phyloP scores from a whole-genome alignment of 2,888 invertebrate genomes.

The Archaeoteleia sp. region DNA sequence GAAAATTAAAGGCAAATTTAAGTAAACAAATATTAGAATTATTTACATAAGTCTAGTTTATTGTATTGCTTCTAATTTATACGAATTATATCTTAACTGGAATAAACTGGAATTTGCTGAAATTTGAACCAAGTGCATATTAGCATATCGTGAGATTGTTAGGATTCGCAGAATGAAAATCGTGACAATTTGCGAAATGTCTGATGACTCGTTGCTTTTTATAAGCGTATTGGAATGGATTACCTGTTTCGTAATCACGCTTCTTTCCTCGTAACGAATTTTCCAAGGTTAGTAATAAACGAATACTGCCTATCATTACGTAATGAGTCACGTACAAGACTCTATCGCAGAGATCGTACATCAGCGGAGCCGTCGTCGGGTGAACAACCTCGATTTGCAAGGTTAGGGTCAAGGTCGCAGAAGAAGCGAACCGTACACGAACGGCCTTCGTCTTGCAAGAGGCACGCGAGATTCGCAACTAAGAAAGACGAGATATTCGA shows the following conservation, averaged over 20 bases:
- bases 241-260: slow-evolving; percentile 38
- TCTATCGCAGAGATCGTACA: slow-evolving; percentile 38
- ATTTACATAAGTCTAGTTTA: too few relatives aligned
- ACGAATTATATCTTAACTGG: too few relatives aligned
- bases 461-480: slow-evolving; percentile 5
- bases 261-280: slow-evolving; percentile 23
- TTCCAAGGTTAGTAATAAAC: slow-evolving; percentile 40
- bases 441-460: slow-evolving; percentile 20
- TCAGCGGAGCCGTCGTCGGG: slow-evolving; percentile 35
- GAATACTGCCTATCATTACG: slow-evolving; percentile 46
- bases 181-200: slow-evolving; percentile 45
- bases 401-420: slow-evolving; percentile 51
- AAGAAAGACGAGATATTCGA: slow-evolving; percentile 27
- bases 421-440: slow-evolving; percentile 40
- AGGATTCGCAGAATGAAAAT: slow-evolving; percentile 31
- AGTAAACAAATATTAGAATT: too few relatives aligned
- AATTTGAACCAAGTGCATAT: background rate
- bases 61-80: too few relatives aligned
- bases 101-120: too few relatives aligned
- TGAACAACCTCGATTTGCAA: slow-evolving; percentile 49
- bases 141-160: slow-evolving; percentile 16
- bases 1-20: too few relatives aligned
- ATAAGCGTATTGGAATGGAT: slow-evolving; percentile 37
- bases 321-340: slow-evolving; percentile 47
- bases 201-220: slow-evolving; percentile 32